Evolutionary conservation across 2,113 vertebrate species (phyloP).

Genomic region (Takifugu flavidus): DNA sequence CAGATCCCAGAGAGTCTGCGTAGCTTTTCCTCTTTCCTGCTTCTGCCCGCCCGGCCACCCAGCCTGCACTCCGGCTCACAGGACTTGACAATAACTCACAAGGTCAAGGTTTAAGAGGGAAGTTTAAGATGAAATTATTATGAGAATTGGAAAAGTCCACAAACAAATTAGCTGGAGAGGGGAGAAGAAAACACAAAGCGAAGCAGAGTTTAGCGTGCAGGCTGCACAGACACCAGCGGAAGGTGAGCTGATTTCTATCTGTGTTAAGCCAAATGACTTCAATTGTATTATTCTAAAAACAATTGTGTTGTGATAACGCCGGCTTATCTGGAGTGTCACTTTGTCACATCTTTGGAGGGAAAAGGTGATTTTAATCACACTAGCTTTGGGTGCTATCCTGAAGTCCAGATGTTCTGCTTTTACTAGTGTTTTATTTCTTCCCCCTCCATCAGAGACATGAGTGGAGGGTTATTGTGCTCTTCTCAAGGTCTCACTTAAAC

Average conservation of each 20-base stretch:
- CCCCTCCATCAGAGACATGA: conserved; percentile 53
- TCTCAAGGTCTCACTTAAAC: conserved; percentile 70
- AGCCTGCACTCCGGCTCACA: conserved; percentile 45
- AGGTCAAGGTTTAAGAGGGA: conserved; percentile 88
- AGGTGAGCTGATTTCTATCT: conserved; percentile 40
- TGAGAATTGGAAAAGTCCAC: conserved; percentile 88
- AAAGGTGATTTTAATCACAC: conserved; percentile 71
- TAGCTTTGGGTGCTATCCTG: conserved; percentile 66
- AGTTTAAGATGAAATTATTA: conserved; percentile 88
- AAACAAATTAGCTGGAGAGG: conserved; percentile 77
- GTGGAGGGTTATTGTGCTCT: conserved; percentile 68
- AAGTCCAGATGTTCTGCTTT: conserved; percentile 63
- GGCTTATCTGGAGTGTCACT: conserved; percentile 63
- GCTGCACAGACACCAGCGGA: conserved; percentile 74
- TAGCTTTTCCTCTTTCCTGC: conserved; percentile 57
- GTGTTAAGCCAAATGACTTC: conserved; percentile 58
- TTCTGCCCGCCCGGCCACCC: conserved; percentile 55
- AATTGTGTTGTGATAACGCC: conserved; percentile 61
- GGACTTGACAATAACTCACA: conserved; percentile 60
- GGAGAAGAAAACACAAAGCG: conserved; percentile 46
- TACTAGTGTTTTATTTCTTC: conserved; percentile 42
- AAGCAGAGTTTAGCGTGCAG: conserved; percentile 75
- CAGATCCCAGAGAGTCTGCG: conserved; percentile 67
- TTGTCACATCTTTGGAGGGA: conserved; percentile 59
- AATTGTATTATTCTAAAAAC: conserved; percentile 61